phyloP scores from a whole-genome alignment of 2,888 invertebrate genomes.

The Philhelius pedissequus region DNA sequence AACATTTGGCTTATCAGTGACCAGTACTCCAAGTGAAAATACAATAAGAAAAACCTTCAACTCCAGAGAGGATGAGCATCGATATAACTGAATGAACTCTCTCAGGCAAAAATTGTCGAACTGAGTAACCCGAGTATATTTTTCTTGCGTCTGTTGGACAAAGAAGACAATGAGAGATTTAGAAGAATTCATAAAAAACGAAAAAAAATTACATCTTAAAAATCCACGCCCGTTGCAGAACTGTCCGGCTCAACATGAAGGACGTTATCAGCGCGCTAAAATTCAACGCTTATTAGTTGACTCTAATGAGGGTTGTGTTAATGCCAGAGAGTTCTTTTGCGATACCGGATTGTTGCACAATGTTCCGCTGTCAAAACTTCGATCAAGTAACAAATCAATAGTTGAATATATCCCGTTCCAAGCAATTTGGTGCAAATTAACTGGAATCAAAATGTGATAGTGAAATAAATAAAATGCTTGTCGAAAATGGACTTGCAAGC shows the following conservation, averaged over 20 bases:
- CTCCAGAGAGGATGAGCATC: slow-evolving; percentile 20
- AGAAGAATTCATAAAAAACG: not conserved
- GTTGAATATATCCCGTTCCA: slow-evolving; percentile 70
- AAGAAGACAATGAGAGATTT: slow-evolving; percentile 31
- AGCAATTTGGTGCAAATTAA: slow-evolving; percentile 70
- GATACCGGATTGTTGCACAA: slow-evolving; percentile 29
- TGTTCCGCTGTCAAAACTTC: slow-evolving; percentile 7
- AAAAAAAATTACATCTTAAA: not conserved
- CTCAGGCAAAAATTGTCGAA: slow-evolving; percentile 10
- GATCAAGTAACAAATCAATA: slow-evolving; percentile 7
- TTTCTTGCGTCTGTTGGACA: slow-evolving; percentile 13
- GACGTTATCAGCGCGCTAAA: slow-evolving; percentile 70
- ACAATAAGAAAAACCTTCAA: not conserved
- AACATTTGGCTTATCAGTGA: not conserved
- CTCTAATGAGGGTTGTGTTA: slow-evolving; percentile 42
- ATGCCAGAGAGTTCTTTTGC: slow-evolving; percentile 47
- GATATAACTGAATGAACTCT: slow-evolving; percentile 25
- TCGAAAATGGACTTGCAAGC: slow-evolving; percentile 68
- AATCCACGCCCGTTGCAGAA: slow-evolving; percentile 69
- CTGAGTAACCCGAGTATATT: slow-evolving; percentile 23
- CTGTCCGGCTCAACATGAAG: slow-evolving; percentile 69
- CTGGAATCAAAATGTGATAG: slow-evolving; percentile 64
- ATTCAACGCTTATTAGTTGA: slow-evolving; percentile 67
- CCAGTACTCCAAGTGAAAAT: not conserved
- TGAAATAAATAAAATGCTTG: slow-evolving; percentile 67